Evolutionary conservation across 2,888 invertebrate species (phyloP).

Genomic region (Lordiphosa fenestrarum): DNA sequence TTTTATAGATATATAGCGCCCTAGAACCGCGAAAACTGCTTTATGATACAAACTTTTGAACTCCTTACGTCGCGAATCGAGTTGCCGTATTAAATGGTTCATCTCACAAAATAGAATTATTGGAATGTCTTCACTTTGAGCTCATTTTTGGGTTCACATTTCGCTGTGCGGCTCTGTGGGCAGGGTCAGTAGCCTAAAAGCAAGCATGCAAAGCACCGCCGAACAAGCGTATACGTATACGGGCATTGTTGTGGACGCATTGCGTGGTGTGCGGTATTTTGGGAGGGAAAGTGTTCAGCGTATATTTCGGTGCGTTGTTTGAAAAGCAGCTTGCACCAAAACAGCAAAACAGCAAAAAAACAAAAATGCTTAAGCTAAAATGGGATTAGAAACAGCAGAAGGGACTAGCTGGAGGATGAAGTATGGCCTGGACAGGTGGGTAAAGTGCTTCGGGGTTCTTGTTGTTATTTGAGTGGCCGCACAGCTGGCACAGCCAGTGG

Average conservation of each 20-base stretch:
- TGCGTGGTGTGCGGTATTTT: conserved; percentile 5
- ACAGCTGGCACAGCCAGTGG: conserved; percentile 49
- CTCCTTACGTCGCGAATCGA: too few relatives aligned
- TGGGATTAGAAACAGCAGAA: conserved; percentile 67
- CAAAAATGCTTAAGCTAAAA: conserved; percentile 69
- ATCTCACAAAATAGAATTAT: too few relatives aligned
- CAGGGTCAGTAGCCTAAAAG: too few relatives aligned
- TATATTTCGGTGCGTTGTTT: conserved; percentile 45
- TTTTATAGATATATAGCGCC: too few relatives aligned
- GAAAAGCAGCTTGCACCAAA: conserved; percentile 50
- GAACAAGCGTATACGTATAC: conserved; percentile 7
- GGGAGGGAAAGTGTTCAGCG: conserved; percentile 15
- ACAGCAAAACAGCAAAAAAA: conserved; percentile 1
- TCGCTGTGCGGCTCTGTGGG: too few relatives aligned
- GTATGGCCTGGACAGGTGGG: conserved; percentile 22
- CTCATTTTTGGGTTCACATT: too few relatives aligned
- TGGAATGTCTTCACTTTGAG: too few relatives aligned
- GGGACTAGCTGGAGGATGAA: conserved; percentile 16
- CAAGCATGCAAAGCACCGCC: conserved; percentile 2
- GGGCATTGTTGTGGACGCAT: conserved; percentile 7
- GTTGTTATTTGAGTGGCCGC: conserved; percentile 60
- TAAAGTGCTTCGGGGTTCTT: conserved; percentile 45
- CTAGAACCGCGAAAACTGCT: too few relatives aligned
- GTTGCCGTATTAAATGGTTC: too few relatives aligned
- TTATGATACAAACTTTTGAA: too few relatives aligned